Base-by-base conservation (phyloP, 2,888 invertebrate genomes). In the Cheilosia urbana region DNA sequence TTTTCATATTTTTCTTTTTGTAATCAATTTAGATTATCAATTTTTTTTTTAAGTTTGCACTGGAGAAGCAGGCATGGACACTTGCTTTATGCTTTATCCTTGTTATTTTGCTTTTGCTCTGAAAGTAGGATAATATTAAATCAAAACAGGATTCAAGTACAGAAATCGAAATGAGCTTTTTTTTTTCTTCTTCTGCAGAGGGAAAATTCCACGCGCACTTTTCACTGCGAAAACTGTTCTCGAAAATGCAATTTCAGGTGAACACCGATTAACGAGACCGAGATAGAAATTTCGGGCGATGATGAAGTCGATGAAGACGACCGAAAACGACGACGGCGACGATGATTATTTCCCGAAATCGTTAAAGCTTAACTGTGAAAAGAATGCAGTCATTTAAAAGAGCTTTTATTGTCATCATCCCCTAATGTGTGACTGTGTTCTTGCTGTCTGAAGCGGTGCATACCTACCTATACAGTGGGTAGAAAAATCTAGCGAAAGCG, bases 321-420 rank as follows among this genome's bases (percentile, higher is more conserved):
- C 21, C 62, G 72, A 34, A 58, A 30, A 75, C 34, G 34, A 30
- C 34, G 42, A 27, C 34, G 34, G 2, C 11, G 37, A 37, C 37
- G 37, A 37, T 47, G 37, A 37, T 47, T 57, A 51, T 27, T 37
- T 37, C 40, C 37, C 19, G 63, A 75, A 81, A 75, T 81, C 75
- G 81, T 81, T 81, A 81, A 81, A 81, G 81, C 69, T 81, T 69
- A 75, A 53, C 55, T 68, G 57, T 40, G 6, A 42, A 73, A 47
- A 37, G 57, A 69, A 81, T 81, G 81, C 81, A 81, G 75, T 81
- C 68, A 69, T 69, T 81, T 75, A 62, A 69, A 51, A 81, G 75
- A 81, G 81, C 81, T 81, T 81, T 81, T 30, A 24, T 51, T 69
- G 62, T n/a, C 40, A 55, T 58, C 73, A 73, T 62, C 73, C 73